Base-by-base conservation (phyloP, 2,113 vertebrate genomes). In the Dromas ardeola region DNA sequence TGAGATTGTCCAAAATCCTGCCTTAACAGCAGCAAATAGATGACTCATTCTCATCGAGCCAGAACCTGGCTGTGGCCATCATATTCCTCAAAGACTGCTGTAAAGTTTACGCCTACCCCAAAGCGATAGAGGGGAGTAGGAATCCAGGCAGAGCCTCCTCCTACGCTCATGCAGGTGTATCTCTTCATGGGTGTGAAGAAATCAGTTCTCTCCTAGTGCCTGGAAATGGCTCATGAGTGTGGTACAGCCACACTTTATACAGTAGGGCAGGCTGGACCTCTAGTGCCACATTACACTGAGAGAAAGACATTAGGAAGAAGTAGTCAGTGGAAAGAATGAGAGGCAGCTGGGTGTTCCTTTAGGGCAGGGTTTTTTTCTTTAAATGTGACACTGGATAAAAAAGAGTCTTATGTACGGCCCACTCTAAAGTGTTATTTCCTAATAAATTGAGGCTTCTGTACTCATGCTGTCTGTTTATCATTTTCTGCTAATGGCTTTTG, bases 61-160 rank as follows among this genome's bases (percentile, higher is more conserved):
- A 50, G 26, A 80, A 38, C 20, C 22, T 52, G 79, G 20, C 74
- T 72, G 47, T 82, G 61, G 19, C 42, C n/a, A 9, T 72, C 21
- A 7, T 23, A 23, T 42, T 76, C 10, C 53, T 72, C 71, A 52
- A 21, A 63, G 38, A 7, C 26, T 30, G 22, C 20, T n/a, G 27
- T 52, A 36, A 61, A 58, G 34, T 26, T 69, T 83, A 18, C 4
- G 6, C 9, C 5, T 29, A 9, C 5, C 17, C 49, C 34, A 58
- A 56, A 32, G 27, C 0, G 0, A 66, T 50, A 29, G n/a, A 63
- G 38, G 12, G 32, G 21, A 53, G 40, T 45, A 25, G 43, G n/a
- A 66, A 58, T 34, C 27, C 53, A 77, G 36, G 32, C 52, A 95
- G 25, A 89, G 22, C 14, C 36, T 73, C 32, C 32, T 23, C 27